Evolutionary conservation across 2,888 invertebrate species (phyloP), one percentile per base, ranked within the genome.

Genomic region (Mesopsocus fuscifrons): DNA sequence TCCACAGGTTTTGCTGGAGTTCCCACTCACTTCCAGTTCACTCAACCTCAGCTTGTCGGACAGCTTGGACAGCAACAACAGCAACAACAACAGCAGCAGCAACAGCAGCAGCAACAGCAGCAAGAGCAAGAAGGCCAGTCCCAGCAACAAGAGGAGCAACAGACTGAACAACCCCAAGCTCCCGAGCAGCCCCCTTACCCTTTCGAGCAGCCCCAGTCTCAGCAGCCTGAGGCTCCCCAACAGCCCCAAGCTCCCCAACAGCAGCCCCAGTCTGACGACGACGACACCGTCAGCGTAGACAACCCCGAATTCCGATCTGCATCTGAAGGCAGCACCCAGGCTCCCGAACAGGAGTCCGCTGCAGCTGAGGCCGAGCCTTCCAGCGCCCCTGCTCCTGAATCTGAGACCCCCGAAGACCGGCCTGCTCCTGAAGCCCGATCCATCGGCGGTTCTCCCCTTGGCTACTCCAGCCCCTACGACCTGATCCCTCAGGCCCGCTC

Each of bases 211-310:
- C n/a, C n/a, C n/a, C n/a, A n/a, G n/a, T 46, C 45, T 18, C 34
- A 26, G 34, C 44, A 43, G 17, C 43, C 35, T 41, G 21, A 22
- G 33, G 11, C 23, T 33, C 38, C 13, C 15, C 32, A 35, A 26
- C 43, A 44, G 13, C 42, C 34, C 32, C 47, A 23, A 32, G 32
- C 11, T 16, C 42, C 38, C 22, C 46, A 45, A 34, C 34, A 30
- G 11, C 47, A 49, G 33, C 46, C 44, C n/a, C 44, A 49, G 33
- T 49, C 48, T 41, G 51, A 50, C 33, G 46, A 48, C 38, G 46
- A 47, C n/a, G 51, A 51, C 22, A 47, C 47, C 8, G 48, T 51
- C 20, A 42, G 49, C n/a, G 41, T 51, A 31, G 51, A 51, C 3
- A 51, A 51, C 30, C 49, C 50, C 16, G 51, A 51, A 6, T 41